phyloP scores from a whole-genome alignment of 2,113 vertebrate species.

The Narcine bancroftii region DNA sequence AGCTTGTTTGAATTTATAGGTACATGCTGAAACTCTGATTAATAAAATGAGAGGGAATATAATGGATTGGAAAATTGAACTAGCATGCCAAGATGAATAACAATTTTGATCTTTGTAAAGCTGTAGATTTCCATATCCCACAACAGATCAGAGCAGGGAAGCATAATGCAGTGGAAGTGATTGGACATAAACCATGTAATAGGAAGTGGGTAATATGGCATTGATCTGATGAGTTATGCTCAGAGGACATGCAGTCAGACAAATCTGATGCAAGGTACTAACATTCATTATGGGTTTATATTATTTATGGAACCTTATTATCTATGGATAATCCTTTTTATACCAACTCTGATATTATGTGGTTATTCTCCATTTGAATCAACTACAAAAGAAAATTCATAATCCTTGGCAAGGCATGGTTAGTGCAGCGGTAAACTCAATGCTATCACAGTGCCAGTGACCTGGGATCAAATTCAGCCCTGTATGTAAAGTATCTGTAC shows the following conservation, averaged over 20 bases:
- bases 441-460: no score
- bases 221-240: not conserved
- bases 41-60: constrained; percentile 14
- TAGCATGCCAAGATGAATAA: constrained; percentile 29
- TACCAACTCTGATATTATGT: not conserved
- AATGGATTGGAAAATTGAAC: constrained; percentile 1
- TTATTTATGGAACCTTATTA: constrained; percentile 11
- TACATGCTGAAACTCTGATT: constrained; percentile 21
- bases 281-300: not conserved
- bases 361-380: constrained; percentile 1
- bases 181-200: constrained; percentile 27
- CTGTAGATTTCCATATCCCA: not conserved
- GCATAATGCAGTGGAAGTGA: not conserved
- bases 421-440: no score
- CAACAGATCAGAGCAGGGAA: not conserved
- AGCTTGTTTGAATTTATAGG: constrained; percentile 36
- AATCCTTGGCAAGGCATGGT: no score
- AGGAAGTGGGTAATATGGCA: not conserved
- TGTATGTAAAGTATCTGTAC: no score
- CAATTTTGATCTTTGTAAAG: constrained; percentile 15
- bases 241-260: not conserved
- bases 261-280: not conserved
- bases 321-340: not conserved
- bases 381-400: not conserved
- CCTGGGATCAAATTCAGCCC: no score